These are phyloP conservation scores for Harpalus rubripes DNA, from an alignment of 2,888 invertebrate species.

Conservation along the genomic window DNA sequence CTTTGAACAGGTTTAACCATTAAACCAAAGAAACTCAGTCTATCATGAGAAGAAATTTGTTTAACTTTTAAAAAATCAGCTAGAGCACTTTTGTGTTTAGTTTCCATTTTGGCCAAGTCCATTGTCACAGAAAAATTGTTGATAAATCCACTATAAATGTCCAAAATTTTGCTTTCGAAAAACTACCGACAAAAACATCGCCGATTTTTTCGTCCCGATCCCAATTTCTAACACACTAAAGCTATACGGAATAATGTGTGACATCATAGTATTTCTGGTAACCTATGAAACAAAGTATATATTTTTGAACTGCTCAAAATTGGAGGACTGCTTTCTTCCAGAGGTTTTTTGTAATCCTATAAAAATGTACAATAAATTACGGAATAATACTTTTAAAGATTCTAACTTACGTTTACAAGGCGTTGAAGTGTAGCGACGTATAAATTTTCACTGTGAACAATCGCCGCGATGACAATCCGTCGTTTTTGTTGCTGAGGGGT, in stretches of 20 bases:
- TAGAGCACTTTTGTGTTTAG: conserved; percentile 93
- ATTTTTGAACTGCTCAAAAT: conserved; percentile 92
- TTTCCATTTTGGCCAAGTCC: conserved; percentile 96
- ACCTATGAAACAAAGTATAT: conserved; percentile 90
- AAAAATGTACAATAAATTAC: conserved; percentile 68
- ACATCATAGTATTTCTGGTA: conserved; percentile 95
- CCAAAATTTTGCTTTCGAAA: conserved; percentile 95
- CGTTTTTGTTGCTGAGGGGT: conserved; percentile 92
- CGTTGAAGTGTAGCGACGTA: conserved; percentile 95
- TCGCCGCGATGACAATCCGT: conserved; percentile 94
- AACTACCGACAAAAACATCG: conserved; percentile 95
- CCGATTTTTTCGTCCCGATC: conserved; percentile 96
- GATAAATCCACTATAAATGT: conserved; percentile 97
- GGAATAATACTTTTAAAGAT: conserved; percentile 67
- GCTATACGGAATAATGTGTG: conserved; percentile 97
- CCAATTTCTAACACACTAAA: conserved; percentile 93
- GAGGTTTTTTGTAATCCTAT: conserved; percentile 94
- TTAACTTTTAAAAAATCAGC: conserved; percentile 95
- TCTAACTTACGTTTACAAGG: conserved; percentile 90
- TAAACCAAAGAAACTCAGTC: conserved; percentile 94
- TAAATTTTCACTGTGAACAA: conserved; percentile 97
- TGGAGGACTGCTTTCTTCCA: conserved; percentile 93
- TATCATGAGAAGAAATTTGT: conserved; percentile 94
- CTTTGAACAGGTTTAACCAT: conserved; percentile 97
- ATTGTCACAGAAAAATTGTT: conserved; percentile 98